Conservation (phyloP, 2,888 invertebrate genomes). For the Petrophora chlorosata region DNA sequence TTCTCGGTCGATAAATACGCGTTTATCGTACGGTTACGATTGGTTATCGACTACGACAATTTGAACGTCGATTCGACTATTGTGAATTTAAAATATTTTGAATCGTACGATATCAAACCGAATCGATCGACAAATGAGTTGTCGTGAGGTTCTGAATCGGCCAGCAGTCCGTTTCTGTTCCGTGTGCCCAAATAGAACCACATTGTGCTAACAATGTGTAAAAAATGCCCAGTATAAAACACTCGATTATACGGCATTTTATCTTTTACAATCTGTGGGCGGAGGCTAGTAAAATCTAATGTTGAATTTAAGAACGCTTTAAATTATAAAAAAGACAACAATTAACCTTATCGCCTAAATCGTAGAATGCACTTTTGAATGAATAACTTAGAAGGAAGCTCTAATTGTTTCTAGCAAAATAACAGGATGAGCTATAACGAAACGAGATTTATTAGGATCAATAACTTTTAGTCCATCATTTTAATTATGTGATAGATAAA, state of each 20-base stretch:
- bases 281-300: constrained; percentile 43
- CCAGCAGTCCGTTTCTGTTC: too few species aligned
- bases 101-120: too few species aligned
- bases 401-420: constrained; percentile 39
- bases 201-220: constrained; percentile 71
- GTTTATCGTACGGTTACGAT: too few species aligned
- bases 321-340: constrained; percentile 11
- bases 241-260: constrained; percentile 74
- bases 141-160: too few species aligned
- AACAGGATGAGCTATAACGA: constrained; percentile 55
- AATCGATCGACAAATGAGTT: too few species aligned
- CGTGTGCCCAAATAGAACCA: too few species aligned
- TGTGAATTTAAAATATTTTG: too few species aligned
- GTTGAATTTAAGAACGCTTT: constrained; percentile 48
- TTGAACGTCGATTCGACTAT: too few species aligned
- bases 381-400: constrained; percentile 7
- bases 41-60: too few species aligned
- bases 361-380: constrained; percentile 3
- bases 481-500: constrained; percentile 17
- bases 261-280: constrained; percentile 79
- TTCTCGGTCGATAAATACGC: too few species aligned
- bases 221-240: constrained; percentile 74
- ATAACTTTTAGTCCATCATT: constrained; percentile 10
- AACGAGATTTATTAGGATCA: constrained; percentile 15
- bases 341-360: background rate